phyloP scores from a whole-genome alignment of 1,140 invertebrate genomes.

The Drosophila nikananu region DNA sequence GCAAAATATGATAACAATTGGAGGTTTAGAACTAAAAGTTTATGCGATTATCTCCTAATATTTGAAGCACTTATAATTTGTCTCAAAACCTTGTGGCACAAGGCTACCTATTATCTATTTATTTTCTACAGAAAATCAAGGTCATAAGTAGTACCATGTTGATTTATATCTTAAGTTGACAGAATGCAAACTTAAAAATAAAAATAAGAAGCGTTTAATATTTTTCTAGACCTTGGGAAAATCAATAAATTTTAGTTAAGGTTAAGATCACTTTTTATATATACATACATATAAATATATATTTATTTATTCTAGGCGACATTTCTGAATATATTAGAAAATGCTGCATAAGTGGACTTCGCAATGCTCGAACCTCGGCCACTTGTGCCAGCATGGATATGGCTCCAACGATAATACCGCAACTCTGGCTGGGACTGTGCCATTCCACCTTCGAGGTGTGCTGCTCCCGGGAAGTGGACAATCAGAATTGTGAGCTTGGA shows the following conservation, averaged over 20 bases:
- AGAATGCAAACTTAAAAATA: slow-evolving; percentile 4
- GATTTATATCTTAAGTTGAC: neutral
- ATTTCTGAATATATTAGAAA: slow-evolving; percentile 75
- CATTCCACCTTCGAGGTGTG: slow-evolving; percentile 78
- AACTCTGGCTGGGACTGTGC: slow-evolving; percentile 75
- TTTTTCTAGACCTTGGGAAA: neutral
- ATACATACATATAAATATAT: neutral
- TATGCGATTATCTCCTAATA: neutral
- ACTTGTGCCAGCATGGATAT: slow-evolving; percentile 58
- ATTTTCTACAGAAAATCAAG: slow-evolving; percentile 7
- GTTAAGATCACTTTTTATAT: no score
- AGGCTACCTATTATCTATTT: slow-evolving; percentile 9
- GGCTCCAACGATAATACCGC: slow-evolving; percentile 53
- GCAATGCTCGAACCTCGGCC: slow-evolving; percentile 51
- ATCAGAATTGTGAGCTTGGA: slow-evolving; percentile 68
- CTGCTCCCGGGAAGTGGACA: slow-evolving; percentile 64
- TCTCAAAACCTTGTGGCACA: slow-evolving; percentile 5
- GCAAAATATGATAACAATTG: neutral
- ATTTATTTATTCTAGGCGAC: slow-evolving; percentile 20
- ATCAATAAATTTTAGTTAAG: neutral
- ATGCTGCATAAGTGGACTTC: slow-evolving; percentile 73
- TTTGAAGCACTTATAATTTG: neutral
- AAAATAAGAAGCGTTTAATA: neutral
- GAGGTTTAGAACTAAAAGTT: neutral
- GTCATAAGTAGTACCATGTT: neutral